Evolutionary conservation across 1,140 invertebrate genomes (phyloP).

Genomic region (Portunus trituberculatus): DNA sequence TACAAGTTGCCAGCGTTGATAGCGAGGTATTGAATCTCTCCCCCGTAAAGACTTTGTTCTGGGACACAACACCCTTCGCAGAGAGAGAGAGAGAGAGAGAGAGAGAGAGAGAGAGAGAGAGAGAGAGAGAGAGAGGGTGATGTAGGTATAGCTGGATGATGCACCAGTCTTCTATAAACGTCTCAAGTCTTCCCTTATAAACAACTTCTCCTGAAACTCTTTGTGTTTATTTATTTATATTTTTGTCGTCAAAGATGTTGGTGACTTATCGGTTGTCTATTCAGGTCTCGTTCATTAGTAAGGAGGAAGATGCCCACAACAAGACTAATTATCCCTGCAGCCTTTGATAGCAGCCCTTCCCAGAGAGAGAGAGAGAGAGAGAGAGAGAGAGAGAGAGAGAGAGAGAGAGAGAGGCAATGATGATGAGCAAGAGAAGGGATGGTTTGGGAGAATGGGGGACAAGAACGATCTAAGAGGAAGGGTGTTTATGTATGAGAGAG

Average conservation of each 20-base stretch:
- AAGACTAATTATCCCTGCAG: too few species aligned
- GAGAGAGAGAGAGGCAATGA: background rate
- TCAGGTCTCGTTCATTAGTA: too few species aligned
- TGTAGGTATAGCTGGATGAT: background rate
- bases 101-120: too few species aligned
- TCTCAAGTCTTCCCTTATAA: too few species aligned
- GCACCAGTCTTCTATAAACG: too few species aligned
- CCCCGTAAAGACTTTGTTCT: background rate
- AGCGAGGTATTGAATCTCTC: background rate
- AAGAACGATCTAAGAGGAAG: constrained; percentile 16
- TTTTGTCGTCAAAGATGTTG: too few species aligned
- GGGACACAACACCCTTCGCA: background rate
- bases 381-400: background rate
- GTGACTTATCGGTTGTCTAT: too few species aligned
- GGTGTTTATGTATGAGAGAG: constrained; percentile 23
- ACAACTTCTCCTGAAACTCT: too few species aligned
- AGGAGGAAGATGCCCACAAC: too few species aligned
- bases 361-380: background rate
- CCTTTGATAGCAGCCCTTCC: too few species aligned
- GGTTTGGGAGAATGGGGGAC: background rate
- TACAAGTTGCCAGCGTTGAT: constrained; percentile 21
- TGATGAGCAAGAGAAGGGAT: background rate
- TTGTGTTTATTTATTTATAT: too few species aligned
- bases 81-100: too few species aligned
- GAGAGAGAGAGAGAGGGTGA: background rate